Evolutionary conservation across 1,140 invertebrate genomes (phyloP).

Genomic region (Drosophila micromelanica): DNA sequence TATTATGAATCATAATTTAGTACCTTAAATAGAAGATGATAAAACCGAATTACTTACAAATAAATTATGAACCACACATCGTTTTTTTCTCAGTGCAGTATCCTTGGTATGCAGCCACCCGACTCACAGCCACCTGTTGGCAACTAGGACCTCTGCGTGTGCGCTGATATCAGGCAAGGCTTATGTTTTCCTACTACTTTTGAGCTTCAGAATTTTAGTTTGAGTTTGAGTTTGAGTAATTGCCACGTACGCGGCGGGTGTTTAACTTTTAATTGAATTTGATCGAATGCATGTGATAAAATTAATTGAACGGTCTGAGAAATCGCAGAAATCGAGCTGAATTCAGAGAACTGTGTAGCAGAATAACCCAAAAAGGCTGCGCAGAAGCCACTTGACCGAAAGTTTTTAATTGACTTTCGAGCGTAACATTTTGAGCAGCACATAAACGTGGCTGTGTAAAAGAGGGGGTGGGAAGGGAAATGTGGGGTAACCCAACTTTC

Average conservation of each 20-base stretch:
- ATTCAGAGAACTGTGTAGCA: not conserved
- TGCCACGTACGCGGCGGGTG: slow-evolving; percentile 60
- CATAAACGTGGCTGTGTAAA: slow-evolving; percentile 31
- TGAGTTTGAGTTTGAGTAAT: slow-evolving; percentile 60
- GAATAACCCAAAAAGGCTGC: slow-evolving; percentile 13
- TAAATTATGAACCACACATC: too few species aligned
- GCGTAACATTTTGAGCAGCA: slow-evolving; percentile 40
- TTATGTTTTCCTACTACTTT: slow-evolving; percentile 30
- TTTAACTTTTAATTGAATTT: slow-evolving; percentile 82
- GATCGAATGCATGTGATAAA: slow-evolving; percentile 80
- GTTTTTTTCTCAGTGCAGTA: not conserved
- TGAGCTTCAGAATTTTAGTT: not conserved
- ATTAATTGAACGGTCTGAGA: slow-evolving; percentile 60
- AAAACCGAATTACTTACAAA: too few species aligned
- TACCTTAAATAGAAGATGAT: too few species aligned
- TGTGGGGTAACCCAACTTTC: slow-evolving; percentile 9
- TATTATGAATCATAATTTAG: too few species aligned
- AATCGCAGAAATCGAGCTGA: not conserved
- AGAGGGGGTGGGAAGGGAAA: not conserved
- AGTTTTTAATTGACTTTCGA: slow-evolving; percentile 77
- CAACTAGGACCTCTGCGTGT: not conserved
- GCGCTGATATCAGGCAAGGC: slow-evolving; percentile 38
- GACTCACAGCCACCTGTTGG: slow-evolving; percentile 51
- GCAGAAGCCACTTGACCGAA: slow-evolving; percentile 59
- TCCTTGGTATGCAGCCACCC: not conserved